Conservation (phyloP, 2,113 vertebrate species). For the Nothocercus julius region DNA sequence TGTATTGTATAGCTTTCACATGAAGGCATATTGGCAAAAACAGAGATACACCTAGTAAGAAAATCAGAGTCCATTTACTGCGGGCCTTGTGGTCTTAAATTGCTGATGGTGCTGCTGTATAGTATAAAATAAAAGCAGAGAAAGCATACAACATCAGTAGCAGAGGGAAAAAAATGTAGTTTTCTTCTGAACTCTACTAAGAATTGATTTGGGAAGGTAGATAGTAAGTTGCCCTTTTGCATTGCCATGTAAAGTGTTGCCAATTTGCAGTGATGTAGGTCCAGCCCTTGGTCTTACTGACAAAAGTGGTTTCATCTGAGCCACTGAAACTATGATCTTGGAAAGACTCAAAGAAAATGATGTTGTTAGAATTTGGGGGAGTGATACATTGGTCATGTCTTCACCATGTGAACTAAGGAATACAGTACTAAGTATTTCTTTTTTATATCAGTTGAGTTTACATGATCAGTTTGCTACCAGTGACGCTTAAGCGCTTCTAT, state of each 20-base stretch:
- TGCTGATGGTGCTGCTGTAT: neutral
- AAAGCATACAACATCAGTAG: neutral
- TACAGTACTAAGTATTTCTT: accelerated
- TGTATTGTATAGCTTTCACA: neutral
- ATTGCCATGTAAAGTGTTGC: neutral
- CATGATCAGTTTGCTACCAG: neutral
- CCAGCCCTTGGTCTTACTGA: neutral
- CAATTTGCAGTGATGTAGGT: neutral
- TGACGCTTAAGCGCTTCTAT: neutral
- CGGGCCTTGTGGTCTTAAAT: neutral
- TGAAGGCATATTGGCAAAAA: neutral
- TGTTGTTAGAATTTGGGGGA: neutral
- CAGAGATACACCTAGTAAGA: neutral
- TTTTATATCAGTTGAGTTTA: neutral
- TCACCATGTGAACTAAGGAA: neutral
- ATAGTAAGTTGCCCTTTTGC: neutral
- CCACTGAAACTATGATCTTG: neutral
- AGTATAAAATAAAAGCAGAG: neutral
- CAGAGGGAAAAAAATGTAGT: neutral
- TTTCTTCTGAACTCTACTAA: neutral
- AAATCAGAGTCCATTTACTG: neutral
- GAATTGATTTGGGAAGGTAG: neutral
- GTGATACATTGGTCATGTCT: accelerated
- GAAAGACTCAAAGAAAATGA: neutral
- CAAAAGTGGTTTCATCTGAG: neutral